A percentile compares a stretch with the other conserved stretches of the same genome.
Conservation (phyloP, 2,113 vertebrate species). For the Chloroceryle aenea region DNA sequence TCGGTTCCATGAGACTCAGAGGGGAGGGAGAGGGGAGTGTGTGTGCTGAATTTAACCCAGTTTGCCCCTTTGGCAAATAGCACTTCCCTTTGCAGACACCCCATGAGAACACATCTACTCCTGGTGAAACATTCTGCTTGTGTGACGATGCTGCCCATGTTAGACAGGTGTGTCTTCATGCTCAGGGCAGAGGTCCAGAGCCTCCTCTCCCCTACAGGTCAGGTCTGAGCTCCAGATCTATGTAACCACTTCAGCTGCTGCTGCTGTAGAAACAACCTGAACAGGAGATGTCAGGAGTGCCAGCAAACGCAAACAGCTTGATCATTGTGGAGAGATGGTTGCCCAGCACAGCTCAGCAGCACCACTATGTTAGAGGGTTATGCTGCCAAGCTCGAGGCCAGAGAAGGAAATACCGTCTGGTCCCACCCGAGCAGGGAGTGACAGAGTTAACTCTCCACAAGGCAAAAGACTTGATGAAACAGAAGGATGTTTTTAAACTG, state of each 20-base stretch:
- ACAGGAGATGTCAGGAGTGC: not conserved
- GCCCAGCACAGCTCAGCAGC: not conserved
- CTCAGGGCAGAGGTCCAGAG: not conserved
- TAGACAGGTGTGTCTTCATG: not conserved
- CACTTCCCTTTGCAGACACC: not conserved
- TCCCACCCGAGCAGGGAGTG: not conserved
- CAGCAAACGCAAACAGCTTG: not conserved
- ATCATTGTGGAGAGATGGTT: not conserved
- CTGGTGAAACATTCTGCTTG: not conserved
- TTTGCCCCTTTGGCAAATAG: not conserved
- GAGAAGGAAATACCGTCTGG: not conserved
- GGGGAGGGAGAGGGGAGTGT: not conserved
- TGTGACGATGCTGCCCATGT: accelerated
- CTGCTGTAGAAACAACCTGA: not conserved
- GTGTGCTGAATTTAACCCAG: not conserved
- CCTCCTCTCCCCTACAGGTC: not conserved
- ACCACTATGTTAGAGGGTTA: not conserved
- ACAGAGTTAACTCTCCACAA: not conserved
- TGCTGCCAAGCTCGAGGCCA: not conserved
- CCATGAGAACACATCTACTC: not conserved
- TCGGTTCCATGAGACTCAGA: not conserved
- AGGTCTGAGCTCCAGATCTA: not conserved
- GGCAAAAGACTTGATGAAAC: not conserved
- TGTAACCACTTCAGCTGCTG: not conserved
- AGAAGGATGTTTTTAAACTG: slow-evolving; percentile 20